Percentiles rank a stretch among this genome's conserved stretches.
These are phyloP conservation scores for Bungarus multicinctus DNA, from an alignment of 2,113 vertebrate genomes.

Conservation along the genomic window DNA sequence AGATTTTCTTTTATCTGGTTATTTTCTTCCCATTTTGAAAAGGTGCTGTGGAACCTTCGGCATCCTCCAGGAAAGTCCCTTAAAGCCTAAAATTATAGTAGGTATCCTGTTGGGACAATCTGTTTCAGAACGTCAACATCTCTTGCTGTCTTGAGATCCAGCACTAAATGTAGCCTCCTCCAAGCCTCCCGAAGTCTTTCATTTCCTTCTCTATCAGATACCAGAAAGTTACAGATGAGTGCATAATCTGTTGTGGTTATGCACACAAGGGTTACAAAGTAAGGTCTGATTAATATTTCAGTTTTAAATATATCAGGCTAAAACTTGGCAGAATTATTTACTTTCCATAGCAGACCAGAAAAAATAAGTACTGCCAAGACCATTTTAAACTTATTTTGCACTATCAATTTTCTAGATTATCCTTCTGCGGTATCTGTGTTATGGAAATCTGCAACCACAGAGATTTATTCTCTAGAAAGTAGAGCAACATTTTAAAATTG, in stretches of 20 bases:
- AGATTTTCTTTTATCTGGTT: neutral
- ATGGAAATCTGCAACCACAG: neutral
- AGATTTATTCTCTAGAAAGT: neutral
- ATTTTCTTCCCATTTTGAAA: neutral
- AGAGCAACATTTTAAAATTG: neutral
- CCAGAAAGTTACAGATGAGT: neutral
- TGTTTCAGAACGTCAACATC: neutral
- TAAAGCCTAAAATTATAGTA: neutral
- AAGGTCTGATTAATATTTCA: neutral
- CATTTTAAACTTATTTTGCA: neutral
- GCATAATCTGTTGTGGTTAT: neutral
- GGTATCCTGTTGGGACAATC: neutral
- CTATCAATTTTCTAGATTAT: neutral
- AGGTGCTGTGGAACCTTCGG: neutral
- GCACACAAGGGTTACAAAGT: neutral
- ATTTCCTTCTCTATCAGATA: neutral
- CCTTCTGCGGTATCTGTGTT: neutral
- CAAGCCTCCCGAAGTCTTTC: neutral
- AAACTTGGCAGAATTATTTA: neutral
- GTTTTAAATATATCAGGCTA: neutral
- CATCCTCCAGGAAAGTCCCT: neutral
- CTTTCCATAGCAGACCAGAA: neutral
- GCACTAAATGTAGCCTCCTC: neutral
- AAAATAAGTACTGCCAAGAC: neutral
- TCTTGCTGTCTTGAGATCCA: neutral